phyloP scores from a whole-genome alignment of 2,113 vertebrate genomes.

The Megalops atlanticus region DNA sequence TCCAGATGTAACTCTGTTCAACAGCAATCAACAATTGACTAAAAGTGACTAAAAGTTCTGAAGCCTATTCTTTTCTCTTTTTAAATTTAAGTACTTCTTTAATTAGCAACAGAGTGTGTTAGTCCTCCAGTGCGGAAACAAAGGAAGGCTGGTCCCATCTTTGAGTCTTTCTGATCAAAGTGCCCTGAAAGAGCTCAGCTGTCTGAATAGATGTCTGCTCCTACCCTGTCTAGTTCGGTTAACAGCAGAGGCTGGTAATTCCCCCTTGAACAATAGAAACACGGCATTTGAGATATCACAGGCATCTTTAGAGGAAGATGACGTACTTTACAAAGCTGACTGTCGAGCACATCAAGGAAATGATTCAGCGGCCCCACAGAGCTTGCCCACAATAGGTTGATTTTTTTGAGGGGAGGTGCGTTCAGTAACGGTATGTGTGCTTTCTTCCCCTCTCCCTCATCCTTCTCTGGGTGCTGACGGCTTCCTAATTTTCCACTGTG shows the following conservation, averaged over 20 bases:
- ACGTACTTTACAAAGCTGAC: neutral
- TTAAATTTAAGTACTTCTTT: neutral
- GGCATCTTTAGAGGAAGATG: neutral
- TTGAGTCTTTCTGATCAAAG: slow-evolving; percentile 2
- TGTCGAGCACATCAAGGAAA: no score
- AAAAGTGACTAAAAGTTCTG: no score
- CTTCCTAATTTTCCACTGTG: no score
- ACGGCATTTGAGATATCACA: neutral
- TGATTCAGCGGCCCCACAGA: no score
- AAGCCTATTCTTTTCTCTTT: no score
- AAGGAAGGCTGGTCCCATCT: neutral
- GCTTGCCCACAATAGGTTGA: no score
- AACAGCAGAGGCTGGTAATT: neutral
- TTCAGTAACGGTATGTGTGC: no score
- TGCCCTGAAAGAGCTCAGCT: neutral
- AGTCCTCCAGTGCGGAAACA: neutral
- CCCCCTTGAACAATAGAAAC: neutral
- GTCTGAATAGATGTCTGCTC: neutral
- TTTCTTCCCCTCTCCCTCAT: no score
- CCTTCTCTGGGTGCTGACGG: no score
- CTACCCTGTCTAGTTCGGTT: neutral
- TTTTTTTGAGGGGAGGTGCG: no score
- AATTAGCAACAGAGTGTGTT: neutral
- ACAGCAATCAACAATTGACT: no score
- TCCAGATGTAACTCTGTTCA: no score